Evolutionary conservation across 2,797 vertebrate genomes (phyloP), one percentile per base, ranked within the genome.

Genomic region (Anguilla anguilla): DNA sequence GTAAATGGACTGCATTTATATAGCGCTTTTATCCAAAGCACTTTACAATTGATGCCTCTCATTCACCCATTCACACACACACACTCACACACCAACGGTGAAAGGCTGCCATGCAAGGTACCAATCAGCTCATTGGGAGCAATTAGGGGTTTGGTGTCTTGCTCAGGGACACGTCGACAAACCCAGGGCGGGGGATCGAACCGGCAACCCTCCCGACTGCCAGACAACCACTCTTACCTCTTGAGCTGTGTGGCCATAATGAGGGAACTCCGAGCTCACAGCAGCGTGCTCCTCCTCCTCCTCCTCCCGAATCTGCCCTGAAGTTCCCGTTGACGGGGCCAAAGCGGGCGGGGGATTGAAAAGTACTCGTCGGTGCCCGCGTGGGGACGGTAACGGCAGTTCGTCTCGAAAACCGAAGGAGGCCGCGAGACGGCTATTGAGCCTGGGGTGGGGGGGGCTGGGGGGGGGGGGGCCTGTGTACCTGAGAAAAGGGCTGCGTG

Each of bases 181-280:
- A n/a, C n/a, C n/a, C n/a, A n/a, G n/a, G n/a, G n/a, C n/a, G n/a
- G n/a, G n/a, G n/a, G n/a, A n/a, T n/a, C n/a, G n/a, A n/a, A n/a
- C n/a, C n/a, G n/a, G n/a, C n/a, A n/a, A n/a, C n/a, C n/a, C n/a
- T n/a, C n/a, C 49, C 4, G 49, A 0, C 49, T 51, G 49, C 49
- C 5, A 51, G 9, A 83, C 74, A n/a, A 69, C 85, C 39, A 13
- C 55, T n/a, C n/a, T n/a, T 86, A 89, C 74, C 88, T 87, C 89
- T 89, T 74, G 25, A 25, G 9, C 72, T 85, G 87, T 89, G 87
- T 81, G 67, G 10, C 77, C 31, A 6, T 10, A 31, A 31, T 25
- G 67, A 31, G 7, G 67, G 10, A 69, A 31, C 25, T 28, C 67
- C 0, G 31, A 69, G 51, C 61, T 51, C 15, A 6, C 35, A 11